phyloP scores from a whole-genome alignment of 2,888 invertebrate genomes.

The Aromia moschata region DNA sequence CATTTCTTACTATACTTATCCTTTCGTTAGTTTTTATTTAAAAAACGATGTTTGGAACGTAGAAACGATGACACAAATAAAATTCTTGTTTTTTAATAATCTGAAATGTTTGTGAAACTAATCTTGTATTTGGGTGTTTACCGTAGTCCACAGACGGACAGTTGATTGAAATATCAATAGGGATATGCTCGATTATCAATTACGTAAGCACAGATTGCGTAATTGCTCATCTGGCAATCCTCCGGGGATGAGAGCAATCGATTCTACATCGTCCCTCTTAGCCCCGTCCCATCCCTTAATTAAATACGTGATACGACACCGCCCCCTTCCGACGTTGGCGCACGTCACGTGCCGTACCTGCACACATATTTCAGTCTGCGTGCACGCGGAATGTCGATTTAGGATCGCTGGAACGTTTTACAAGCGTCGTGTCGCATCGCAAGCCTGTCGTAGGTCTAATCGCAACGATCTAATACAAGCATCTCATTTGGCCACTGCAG shows the following conservation, averaged over 20 bases:
- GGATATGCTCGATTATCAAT: slow-evolving; percentile 68
- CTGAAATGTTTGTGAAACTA: no score
- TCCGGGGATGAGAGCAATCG: slow-evolving; percentile 59
- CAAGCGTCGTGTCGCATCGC: not conserved
- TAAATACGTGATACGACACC: slow-evolving; percentile 49
- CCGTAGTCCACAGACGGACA: no score
- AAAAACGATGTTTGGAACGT: no score
- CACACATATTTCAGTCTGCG: slow-evolving; percentile 1
- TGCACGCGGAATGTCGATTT: slow-evolving; percentile 13
- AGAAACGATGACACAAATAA: no score
- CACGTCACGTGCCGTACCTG: not conserved
- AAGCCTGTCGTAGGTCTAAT: not conserved
- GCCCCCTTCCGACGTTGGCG: slow-evolving; percentile 24
- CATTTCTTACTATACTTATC: no score
- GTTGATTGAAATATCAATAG: no score
- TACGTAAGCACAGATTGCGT: slow-evolving; percentile 68
- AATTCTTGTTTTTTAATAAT: no score
- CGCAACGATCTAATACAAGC: no score
- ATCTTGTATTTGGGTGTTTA: no score
- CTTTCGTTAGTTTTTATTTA: no score
- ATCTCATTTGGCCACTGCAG: no score
- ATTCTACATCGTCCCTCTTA: slow-evolving; percentile 57
- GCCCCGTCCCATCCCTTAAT: slow-evolving; percentile 55
- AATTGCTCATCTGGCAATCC: slow-evolving; percentile 68
- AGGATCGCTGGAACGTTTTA: slow-evolving; percentile 10